Percentiles rank a stretch among this genome's conserved stretches.
These are phyloP conservation scores for Climacteris rufus DNA, from an alignment of 2,113 vertebrate genomes.

Conservation along the genomic window DNA sequence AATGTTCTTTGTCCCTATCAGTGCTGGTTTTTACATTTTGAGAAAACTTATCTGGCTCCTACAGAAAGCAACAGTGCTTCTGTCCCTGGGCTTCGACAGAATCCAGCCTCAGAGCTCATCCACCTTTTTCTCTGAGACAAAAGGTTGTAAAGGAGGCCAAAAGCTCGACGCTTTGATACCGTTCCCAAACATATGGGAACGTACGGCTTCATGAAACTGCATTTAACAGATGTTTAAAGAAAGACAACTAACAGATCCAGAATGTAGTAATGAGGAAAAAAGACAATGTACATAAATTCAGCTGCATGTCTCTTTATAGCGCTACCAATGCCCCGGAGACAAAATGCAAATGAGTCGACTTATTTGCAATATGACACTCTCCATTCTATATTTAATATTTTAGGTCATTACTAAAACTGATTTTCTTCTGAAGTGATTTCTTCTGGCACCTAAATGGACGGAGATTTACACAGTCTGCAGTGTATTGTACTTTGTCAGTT, in stretches of 20 bases:
- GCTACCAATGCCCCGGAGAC: conserved; percentile 52
- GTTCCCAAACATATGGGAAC: conserved; percentile 78
- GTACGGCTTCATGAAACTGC: conserved; percentile 64
- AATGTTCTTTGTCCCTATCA: background rate
- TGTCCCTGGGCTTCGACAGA: background rate
- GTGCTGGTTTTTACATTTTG: background rate
- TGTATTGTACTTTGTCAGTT: conserved; percentile 36
- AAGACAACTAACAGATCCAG: conserved; percentile 74
- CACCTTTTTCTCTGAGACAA: conserved; percentile 60
- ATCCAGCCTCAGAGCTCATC: background rate
- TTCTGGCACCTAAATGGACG: conserved; percentile 54
- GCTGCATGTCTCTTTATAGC: conserved; percentile 46
- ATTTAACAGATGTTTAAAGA: conserved; percentile 80
- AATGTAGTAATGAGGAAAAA: conserved; percentile 66
- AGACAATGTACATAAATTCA: conserved; percentile 64
- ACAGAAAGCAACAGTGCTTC: background rate
- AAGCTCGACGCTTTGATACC: conserved; percentile 64
- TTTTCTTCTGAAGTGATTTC: conserved; percentile 60
- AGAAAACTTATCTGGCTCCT: background rate
- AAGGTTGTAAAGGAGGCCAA: conserved; percentile 65
- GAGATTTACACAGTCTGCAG: conserved; percentile 40
- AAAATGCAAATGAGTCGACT: conserved; percentile 64
- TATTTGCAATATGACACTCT: conserved; percentile 63
- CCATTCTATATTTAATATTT: conserved; percentile 66
- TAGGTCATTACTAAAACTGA: conserved; percentile 50